Conservation (phyloP, 2,888 invertebrate species). For the Caenorhabditis sp. region DNA sequence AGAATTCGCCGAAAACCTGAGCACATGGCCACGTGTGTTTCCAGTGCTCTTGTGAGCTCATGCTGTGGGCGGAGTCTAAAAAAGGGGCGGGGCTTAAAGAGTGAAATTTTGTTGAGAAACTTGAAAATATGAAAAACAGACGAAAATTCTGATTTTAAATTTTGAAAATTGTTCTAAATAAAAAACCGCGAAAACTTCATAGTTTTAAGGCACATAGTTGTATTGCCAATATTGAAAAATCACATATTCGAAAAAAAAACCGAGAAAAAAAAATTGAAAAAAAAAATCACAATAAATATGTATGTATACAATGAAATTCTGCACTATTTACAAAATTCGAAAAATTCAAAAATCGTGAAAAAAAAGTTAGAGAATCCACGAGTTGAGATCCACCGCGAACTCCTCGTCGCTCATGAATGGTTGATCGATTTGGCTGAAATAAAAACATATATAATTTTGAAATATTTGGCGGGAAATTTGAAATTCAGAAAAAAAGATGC, state of each 20-base stretch:
- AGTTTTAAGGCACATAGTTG: no score
- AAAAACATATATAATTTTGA: not conserved
- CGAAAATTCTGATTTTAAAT: no score
- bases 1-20: conserved; percentile 72
- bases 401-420: conserved; percentile 76
- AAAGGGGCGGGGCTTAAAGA: not conserved
- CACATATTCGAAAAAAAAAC: not conserved
- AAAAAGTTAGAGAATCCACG: conserved; percentile 67
- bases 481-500: no score
- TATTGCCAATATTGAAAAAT: not conserved
- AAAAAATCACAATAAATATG: not conserved
- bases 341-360: not conserved
- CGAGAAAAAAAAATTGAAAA: not conserved
- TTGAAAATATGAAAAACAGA: no score
- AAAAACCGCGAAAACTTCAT: not conserved
- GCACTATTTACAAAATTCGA: conserved; percentile 12
- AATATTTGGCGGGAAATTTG: no score
- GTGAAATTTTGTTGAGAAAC: no score
- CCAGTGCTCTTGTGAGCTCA: conserved; percentile 62
- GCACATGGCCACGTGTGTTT: conserved; percentile 77
- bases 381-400: conserved; percentile 71
- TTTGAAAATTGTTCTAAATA: no score
- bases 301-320: not conserved
- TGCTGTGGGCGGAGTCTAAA: conserved; percentile 1
- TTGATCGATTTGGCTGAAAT: conserved; percentile 75